Conservation (phyloP, 2,888 invertebrate genomes). For the Perithous albicinctus region DNA sequence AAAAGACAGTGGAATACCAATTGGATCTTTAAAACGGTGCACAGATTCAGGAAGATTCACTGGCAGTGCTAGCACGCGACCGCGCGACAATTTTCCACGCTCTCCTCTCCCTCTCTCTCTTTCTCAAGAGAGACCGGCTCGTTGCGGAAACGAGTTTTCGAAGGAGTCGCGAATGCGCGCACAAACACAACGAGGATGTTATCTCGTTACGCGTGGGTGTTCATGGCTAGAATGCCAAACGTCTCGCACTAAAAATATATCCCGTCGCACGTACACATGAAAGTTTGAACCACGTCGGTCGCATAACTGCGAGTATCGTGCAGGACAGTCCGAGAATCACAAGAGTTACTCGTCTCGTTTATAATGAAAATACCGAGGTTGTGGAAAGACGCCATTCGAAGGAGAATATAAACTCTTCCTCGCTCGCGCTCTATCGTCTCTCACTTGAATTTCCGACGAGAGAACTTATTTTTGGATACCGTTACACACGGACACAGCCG, state of each 20-base stretch:
- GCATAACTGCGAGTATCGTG: conserved; percentile 15
- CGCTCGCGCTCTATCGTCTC: conserved; percentile 23
- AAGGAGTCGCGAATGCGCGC: conserved; percentile 39
- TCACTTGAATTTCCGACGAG: conserved; percentile 34
- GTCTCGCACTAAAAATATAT: conserved; percentile 37
- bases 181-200: conserved; percentile 35
- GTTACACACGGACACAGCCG: conserved; percentile 43
- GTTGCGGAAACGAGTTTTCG: conserved; percentile 59
- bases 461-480: conserved; percentile 66
- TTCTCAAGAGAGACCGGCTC: conserved; percentile 26
- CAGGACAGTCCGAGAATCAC: neutral
- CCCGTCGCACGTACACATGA: neutral
- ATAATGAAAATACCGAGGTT: conserved; percentile 50
- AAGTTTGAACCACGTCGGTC: neutral
- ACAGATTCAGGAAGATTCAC: conserved; percentile 52
- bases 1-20: conserved; percentile 13
- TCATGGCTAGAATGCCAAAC: conserved; percentile 44
- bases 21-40: conserved; percentile 28
- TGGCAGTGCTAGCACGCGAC: conserved; percentile 48
- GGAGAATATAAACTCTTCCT: conserved; percentile 28
- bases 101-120: too few relatives aligned
- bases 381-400: conserved; percentile 62
- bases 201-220: conserved; percentile 60
- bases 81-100: conserved; percentile 47
- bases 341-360: conserved; percentile 18